These are phyloP conservation scores for Taphrorychus bicolor DNA, from an alignment of 2,888 invertebrate genomes.

Conservation along the genomic window DNA sequence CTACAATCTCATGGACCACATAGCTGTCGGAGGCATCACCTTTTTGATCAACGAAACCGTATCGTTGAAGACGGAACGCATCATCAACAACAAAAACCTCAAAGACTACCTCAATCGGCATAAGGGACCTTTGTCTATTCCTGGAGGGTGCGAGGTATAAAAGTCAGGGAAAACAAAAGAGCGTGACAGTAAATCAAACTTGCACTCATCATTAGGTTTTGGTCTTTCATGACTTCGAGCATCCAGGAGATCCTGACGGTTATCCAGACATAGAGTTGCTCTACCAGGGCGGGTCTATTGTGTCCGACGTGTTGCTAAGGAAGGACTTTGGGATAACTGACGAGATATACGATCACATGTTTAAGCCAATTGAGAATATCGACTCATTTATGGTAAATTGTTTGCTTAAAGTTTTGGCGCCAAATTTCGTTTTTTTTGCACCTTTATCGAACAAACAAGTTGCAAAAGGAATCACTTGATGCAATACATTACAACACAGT, in stretches of 20 bases:
- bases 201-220: slow-evolving; percentile 59
- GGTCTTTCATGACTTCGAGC: slow-evolving; percentile 68
- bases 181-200: not conserved
- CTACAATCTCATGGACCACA: slow-evolving; percentile 64
- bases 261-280: slow-evolving; percentile 74
- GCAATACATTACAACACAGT: too few species aligned
- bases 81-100: slow-evolving; percentile 51
- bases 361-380: slow-evolving; percentile 53
- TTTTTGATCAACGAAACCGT: slow-evolving; percentile 66
- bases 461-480: too few species aligned
- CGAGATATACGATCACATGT: slow-evolving; percentile 54
- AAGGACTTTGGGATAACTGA: slow-evolving; percentile 60
- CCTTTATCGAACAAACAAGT: too few species aligned
- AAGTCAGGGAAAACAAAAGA: not conserved
- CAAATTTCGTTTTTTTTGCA: not conserved
- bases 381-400: slow-evolving; percentile 58
- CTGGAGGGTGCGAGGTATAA: slow-evolving; percentile 71
- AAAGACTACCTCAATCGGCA: slow-evolving; percentile 55
- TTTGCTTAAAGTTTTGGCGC: too few species aligned
- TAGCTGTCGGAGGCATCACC: slow-evolving; percentile 71
- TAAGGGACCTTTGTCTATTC: slow-evolving; percentile 62
- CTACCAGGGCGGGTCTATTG: slow-evolving; percentile 68
- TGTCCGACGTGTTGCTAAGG: slow-evolving; percentile 62
- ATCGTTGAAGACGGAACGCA: slow-evolving; percentile 54
- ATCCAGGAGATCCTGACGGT: slow-evolving; percentile 65